Evolutionary conservation across 2,797 vertebrate genomes (phyloP).

Genomic region (Sebastes kiyomatsui): DNA sequence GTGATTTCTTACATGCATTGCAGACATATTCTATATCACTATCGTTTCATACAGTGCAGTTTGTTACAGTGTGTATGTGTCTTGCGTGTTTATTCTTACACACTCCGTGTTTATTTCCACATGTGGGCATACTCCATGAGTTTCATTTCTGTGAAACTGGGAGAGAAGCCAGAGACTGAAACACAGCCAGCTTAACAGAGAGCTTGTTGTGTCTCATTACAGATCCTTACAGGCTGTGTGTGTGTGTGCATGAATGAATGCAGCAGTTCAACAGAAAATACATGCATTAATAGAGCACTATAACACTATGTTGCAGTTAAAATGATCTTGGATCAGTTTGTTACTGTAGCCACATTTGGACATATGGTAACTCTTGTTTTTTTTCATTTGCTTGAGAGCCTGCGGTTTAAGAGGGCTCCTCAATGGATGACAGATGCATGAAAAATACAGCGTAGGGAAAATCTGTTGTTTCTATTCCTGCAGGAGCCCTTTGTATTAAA

Average conservation of each 20-base stretch:
- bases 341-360: too few relatives aligned
- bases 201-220: neutral
- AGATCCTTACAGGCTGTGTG: neutral
- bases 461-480: neutral
- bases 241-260: neutral
- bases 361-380: neutral
- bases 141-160: conserved; percentile 73
- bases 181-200: neutral
- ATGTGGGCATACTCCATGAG: conserved; percentile 3
- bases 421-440: neutral
- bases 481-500: neutral
- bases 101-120: neutral
- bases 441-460: neutral
- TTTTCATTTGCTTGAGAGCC: neutral
- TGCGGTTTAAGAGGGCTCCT: neutral
- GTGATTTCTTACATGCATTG: neutral
- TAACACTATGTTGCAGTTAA: neutral
- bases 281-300: neutral
- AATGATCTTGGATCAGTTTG: neutral
- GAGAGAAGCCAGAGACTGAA: conserved; percentile 1
- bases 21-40: neutral
- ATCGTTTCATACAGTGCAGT: neutral
- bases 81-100: neutral
- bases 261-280: neutral
- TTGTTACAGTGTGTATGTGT: neutral